Evolutionary conservation across 2,113 vertebrate species (phyloP).

Genomic region (Sisor rabdophorus): DNA sequence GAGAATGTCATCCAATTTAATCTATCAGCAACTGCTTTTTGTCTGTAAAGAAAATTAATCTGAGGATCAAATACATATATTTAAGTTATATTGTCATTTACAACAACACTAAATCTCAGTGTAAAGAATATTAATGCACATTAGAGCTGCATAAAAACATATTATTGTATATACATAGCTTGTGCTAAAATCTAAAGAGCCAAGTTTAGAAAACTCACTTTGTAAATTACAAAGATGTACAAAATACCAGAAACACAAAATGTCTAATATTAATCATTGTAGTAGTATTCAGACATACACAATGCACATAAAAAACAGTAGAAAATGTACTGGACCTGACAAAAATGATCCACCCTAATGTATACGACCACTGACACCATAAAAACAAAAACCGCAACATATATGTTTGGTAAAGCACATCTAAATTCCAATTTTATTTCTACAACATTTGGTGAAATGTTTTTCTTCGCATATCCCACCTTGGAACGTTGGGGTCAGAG

Average conservation of each 20-base stretch:
- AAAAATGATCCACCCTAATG: neutral
- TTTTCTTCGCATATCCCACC: neutral
- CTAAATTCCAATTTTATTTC: neutral
- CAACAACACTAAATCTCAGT: neutral
- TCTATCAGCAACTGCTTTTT: neutral
- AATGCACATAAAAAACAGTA: neutral
- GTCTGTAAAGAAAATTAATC: neutral
- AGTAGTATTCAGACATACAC: neutral
- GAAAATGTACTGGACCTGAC: neutral
- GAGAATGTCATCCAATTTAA: neutral
- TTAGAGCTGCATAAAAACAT: conserved; percentile 3
- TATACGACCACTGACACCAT: neutral
- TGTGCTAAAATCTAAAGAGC: neutral
- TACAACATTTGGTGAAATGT: neutral
- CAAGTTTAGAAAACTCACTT: neutral
- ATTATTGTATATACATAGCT: too few species aligned
- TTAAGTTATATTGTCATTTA: neutral
- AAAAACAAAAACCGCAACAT: neutral
- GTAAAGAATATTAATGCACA: too few species aligned
- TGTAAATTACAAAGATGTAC: neutral
- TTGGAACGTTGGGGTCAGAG: too few species aligned
- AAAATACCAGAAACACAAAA: neutral
- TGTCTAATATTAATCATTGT: neutral
- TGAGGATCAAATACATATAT: neutral
- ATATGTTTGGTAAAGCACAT: neutral